These are phyloP conservation scores for Omphaloscelis lunosa DNA, from an alignment of 2,888 invertebrate genomes.

Conservation along the genomic window DNA sequence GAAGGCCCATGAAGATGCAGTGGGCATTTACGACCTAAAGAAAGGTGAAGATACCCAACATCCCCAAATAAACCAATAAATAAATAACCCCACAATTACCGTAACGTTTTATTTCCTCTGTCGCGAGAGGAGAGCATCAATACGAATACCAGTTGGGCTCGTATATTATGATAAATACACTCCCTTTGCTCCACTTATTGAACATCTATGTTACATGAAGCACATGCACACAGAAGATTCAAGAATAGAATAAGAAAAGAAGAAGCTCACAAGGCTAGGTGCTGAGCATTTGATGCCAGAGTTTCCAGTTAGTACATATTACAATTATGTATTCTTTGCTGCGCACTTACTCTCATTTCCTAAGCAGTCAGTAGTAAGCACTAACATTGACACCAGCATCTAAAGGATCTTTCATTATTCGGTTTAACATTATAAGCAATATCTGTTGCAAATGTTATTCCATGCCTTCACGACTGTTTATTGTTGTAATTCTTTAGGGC, in stretches of 20 bases:
- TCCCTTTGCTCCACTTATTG: conserved; percentile 55
- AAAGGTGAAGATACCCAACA: neutral
- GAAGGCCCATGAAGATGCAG: neutral
- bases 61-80: conserved; percentile 31
- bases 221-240: conserved; percentile 26
- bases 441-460: neutral
- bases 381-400: neutral
- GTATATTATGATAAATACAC: conserved; percentile 59
- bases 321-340: neutral
- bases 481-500: neutral
- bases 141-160: conserved; percentile 43
- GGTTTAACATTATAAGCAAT: no score
- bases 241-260: neutral
- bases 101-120: conserved; percentile 52
- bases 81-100: conserved; percentile 49
- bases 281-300: neutral
- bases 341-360: neutral
- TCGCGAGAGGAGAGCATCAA: conserved; percentile 49
- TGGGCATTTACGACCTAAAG: neutral
- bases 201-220: conserved; percentile 25
- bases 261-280: no score
- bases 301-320: neutral
- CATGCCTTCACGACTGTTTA: neutral
- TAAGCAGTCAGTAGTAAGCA: neutral
- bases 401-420: neutral